Evolutionary conservation across 2,888 invertebrate genomes (phyloP), one percentile per base, ranked within the genome.

Genomic region (Drosophila tripunctata): DNA sequence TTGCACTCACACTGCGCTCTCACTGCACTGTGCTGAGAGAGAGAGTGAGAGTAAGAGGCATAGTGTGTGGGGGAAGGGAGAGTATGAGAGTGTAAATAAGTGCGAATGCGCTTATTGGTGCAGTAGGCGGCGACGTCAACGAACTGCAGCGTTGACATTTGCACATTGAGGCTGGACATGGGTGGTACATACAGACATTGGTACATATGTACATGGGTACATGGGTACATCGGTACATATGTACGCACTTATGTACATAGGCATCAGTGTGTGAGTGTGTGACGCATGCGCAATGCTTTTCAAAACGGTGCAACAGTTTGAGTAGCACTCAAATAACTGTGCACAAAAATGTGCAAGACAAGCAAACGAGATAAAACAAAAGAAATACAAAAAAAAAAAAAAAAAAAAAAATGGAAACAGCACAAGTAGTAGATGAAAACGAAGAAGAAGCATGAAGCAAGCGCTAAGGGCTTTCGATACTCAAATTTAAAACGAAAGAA

Each of bases 101-200:
- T 57, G 40, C 41, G 55, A 54, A 58, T 58, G 67, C n/a, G n/a
- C 55, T 62, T 48, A 52, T 72, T 67, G 67, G 62, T 52, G 47
- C 60, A 45, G 35, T 47, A 36, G 58, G 54, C 58, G 58, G 54
- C 58, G 63, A 56, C 69, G 67, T 73, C 68, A 73, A 73, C 72
- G 68, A 73, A 73, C 73, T 67, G 72, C 55, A 48, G 5, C 35
- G 38, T 51, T 65, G 69, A 70, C 70, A 70, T 70, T 70, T 60
- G 31, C 58, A 72, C 48, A 40, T 71, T 67, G 40, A 54, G 38
- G 47, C 40, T 57, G 55, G 21, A 30, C 48, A 43, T 40, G 43
- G 54, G 21, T 47, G 43, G 52, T 33, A 15, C 22, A 14, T 10
- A 22, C 56, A 45, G 24, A 15, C 36, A 15, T 15, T 7, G 4